These are phyloP conservation scores for Parotocinclus haroldoi DNA, from an alignment of 2,797 vertebrate species.

Conservation along the genomic window DNA sequence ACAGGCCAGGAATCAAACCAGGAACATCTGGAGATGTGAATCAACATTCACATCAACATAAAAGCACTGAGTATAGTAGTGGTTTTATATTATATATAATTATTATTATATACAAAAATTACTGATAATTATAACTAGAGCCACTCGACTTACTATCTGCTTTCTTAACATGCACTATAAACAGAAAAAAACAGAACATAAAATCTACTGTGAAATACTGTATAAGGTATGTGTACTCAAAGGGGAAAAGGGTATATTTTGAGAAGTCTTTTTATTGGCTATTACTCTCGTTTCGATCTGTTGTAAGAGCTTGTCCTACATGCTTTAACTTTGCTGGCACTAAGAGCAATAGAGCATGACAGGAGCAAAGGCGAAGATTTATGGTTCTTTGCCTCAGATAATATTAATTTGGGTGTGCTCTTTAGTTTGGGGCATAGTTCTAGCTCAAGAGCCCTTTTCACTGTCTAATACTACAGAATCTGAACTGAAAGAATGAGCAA, in stretches of 20 bases:
- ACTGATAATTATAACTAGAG: no score
- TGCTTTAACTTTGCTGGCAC: conserved; percentile 53
- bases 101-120: conserved; percentile 61
- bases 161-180: conserved; percentile 57
- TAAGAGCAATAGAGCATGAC: conserved; percentile 68
- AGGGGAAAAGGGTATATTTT: conserved; percentile 36
- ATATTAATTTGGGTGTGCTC: conserved; percentile 53
- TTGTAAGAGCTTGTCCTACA: conserved; percentile 49
- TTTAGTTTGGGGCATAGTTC: conserved; percentile 37
- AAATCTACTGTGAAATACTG: conserved; percentile 46
- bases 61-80: no score
- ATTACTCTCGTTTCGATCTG: conserved; percentile 62
- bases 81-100: no score
- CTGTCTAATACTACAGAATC: conserved; percentile 22
- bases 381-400: conserved; percentile 52
- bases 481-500: conserved; percentile 42
- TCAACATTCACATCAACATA: no score
- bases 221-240: conserved; percentile 26
- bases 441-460: conserved; percentile 27
- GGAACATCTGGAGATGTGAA: no score
- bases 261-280: conserved; percentile 48
- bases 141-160: conserved; percentile 53
- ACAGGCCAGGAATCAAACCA: no score
- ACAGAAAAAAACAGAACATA: conserved; percentile 60
- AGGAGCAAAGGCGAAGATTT: conserved; percentile 61